phyloP scores from a whole-genome alignment of 1,140 invertebrate genomes.

The Drosophila littoralis region DNA sequence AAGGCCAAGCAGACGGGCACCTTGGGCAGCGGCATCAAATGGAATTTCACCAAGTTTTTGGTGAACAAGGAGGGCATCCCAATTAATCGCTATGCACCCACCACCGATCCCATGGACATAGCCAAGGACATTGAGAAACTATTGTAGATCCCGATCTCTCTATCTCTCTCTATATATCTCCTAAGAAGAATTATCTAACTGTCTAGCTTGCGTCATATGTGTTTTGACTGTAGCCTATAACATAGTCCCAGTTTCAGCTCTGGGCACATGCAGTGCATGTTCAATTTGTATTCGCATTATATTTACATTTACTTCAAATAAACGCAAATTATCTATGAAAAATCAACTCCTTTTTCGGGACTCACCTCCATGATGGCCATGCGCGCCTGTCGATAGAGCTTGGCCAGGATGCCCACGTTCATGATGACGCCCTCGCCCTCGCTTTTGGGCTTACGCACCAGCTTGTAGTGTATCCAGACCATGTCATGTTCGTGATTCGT shows the following conservation, averaged over 20 bases:
- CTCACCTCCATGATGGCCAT: slow-evolving; percentile 40
- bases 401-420: slow-evolving; percentile 35
- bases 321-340: slow-evolving; percentile 2
- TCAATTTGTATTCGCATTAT: slow-evolving; percentile 5
- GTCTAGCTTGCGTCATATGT: slow-evolving; percentile 1
- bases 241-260: slow-evolving; percentile 17
- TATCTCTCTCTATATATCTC: not conserved
- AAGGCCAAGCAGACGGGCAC: slow-evolving; percentile 92
- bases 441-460: slow-evolving; percentile 9
- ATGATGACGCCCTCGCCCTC: slow-evolving; percentile 10
- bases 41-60: slow-evolving; percentile 99
- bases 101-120: slow-evolving; percentile 89
- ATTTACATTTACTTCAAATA: slow-evolving; percentile 13
- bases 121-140: slow-evolving; percentile 89
- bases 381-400: slow-evolving; percentile 36
- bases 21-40: slow-evolving; percentile 94
- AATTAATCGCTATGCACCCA: slow-evolving; percentile 92
- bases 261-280: slow-evolving; percentile 17
- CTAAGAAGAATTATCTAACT: slow-evolving; percentile 16
- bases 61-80: slow-evolving; percentile 94
- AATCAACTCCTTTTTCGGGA: not conserved
- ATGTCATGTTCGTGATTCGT: slow-evolving; percentile 41
- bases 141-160: slow-evolving; percentile 85
- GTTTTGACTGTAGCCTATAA: slow-evolving; percentile 17
- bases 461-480: slow-evolving; percentile 35